Evolutionary conservation across 2,113 vertebrate genomes (phyloP).

Genomic region (Cathartes aura): DNA sequence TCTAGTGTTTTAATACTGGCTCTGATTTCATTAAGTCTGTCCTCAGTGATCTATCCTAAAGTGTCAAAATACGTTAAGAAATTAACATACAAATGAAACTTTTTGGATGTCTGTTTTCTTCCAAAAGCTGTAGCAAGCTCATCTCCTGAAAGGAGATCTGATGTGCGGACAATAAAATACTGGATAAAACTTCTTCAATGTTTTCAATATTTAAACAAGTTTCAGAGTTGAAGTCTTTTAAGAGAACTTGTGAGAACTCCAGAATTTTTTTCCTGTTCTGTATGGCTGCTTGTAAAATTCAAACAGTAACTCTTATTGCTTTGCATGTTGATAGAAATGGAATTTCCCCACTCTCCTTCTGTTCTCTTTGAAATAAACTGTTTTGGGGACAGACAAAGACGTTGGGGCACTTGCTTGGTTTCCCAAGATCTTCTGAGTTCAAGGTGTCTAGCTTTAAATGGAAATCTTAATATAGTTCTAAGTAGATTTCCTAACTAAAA

Average conservation of each 20-base stretch:
- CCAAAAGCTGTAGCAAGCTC: background rate
- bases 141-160: background rate
- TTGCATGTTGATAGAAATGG: background rate
- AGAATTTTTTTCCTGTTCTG: background rate
- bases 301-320: background rate
- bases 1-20: background rate
- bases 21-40: background rate
- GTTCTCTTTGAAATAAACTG: background rate
- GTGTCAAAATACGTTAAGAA: background rate
- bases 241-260: background rate
- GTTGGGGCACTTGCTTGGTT: background rate
- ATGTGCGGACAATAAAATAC: background rate
- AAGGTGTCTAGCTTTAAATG: background rate
- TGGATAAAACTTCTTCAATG: background rate
- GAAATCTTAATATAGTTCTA: background rate
- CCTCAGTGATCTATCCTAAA: background rate
- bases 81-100: background rate
- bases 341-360: background rate
- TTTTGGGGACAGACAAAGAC: background rate
- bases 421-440: background rate
- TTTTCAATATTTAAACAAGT: background rate
- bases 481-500: background rate
- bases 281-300: background rate
- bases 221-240: background rate
- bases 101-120: background rate